Conservation (phyloP, 2,888 invertebrate species). For the Spatulosminthurus flaviceps region DNA sequence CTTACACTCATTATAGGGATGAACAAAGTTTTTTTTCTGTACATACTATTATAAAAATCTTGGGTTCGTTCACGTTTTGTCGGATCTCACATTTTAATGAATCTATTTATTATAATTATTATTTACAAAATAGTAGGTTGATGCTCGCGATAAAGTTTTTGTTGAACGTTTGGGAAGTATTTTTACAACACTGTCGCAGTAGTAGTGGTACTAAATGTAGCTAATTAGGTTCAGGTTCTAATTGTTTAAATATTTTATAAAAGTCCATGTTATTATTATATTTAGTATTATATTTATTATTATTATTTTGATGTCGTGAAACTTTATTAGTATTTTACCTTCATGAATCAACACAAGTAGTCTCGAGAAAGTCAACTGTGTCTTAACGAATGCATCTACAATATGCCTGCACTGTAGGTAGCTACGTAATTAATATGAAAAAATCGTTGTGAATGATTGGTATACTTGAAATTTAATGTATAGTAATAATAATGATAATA, state of each 20-base stretch:
- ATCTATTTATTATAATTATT: too few species aligned
- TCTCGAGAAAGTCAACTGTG: neutral
- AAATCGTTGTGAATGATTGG: neutral
- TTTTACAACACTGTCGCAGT: neutral
- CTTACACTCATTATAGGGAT: too few species aligned
- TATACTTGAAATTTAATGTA: too few species aligned
- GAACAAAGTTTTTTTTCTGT: too few species aligned
- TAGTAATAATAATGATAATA: too few species aligned
- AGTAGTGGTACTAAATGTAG: neutral
- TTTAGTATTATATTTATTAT: neutral
- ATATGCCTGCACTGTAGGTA: conserved; percentile 39
- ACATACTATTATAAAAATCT: too few species aligned
- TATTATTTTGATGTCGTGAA: neutral
- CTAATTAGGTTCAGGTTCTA: too few species aligned
- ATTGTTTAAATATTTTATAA: too few species aligned
- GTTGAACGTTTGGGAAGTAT: neutral
- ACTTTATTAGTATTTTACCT: conserved; percentile 2
- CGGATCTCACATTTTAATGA: too few species aligned
- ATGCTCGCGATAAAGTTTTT: neutral
- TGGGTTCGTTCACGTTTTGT: too few species aligned
- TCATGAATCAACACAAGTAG: neutral
- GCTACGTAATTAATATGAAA: conserved; percentile 1
- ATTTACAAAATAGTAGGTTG: too few species aligned
- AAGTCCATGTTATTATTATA: neutral
- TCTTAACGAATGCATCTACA: conserved; percentile 9